phyloP scores from a whole-genome alignment of 2,113 vertebrate genomes.

The Ornithorhynchus anatinus region DNA sequence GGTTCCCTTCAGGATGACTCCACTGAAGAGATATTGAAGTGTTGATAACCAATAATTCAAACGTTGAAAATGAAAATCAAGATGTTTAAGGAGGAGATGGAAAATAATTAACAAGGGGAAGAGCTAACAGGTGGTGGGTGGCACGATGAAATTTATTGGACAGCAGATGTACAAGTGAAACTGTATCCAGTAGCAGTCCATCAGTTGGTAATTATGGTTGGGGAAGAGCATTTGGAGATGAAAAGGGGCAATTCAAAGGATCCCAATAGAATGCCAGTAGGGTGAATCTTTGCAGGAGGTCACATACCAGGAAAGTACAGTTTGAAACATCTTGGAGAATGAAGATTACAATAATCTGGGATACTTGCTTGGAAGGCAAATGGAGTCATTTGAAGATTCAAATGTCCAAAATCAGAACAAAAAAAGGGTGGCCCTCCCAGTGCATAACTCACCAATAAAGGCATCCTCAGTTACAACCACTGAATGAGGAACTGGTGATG shows the following conservation, averaged over 20 bases:
- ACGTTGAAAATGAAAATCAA: neutral
- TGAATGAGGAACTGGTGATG: too few species aligned
- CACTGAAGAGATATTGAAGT: neutral
- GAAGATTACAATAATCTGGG: neutral
- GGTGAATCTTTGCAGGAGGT: slow-evolving; percentile 47
- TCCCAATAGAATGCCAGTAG: slow-evolving; percentile 47
- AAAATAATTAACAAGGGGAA: slow-evolving; percentile 29
- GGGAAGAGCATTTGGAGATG: slow-evolving; percentile 35
- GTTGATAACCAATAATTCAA: neutral
- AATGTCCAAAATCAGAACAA: neutral
- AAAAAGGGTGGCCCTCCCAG: too few species aligned
- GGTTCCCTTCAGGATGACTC: neutral
- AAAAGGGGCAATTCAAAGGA: slow-evolving; percentile 50
- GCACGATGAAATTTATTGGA: slow-evolving; percentile 55
- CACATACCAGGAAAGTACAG: slow-evolving; percentile 29
- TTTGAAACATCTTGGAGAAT: slow-evolving; percentile 2
- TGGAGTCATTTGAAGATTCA: neutral
- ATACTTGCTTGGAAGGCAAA: slow-evolving; percentile 37
- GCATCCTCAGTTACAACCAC: too few species aligned
- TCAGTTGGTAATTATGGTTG: slow-evolving; percentile 58
- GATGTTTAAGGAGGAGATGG: slow-evolving; percentile 24
- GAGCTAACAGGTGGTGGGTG: slow-evolving; percentile 51
- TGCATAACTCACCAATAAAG: too few species aligned
- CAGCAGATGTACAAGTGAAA: slow-evolving; percentile 56
- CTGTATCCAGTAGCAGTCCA: slow-evolving; percentile 57